Evolutionary conservation across 2,888 invertebrate genomes (phyloP).

Genomic region (Caenorhabditis sp.): DNA sequence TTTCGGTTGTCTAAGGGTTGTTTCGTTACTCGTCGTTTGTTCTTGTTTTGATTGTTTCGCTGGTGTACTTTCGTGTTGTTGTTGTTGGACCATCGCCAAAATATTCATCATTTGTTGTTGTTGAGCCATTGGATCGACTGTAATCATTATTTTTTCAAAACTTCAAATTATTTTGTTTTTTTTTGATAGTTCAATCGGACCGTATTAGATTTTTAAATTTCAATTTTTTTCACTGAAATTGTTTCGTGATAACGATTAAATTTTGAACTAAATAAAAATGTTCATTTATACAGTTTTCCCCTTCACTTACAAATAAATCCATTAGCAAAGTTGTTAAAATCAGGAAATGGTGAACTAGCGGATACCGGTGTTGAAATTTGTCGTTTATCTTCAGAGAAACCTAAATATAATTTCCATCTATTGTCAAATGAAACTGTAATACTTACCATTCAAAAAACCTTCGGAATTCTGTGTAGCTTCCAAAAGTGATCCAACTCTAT

Average conservation of each 20-base stretch:
- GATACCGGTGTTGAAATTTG: constrained; percentile 24
- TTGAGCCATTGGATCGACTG: constrained; percentile 30
- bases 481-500: constrained; percentile 16
- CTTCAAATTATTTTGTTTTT: neutral
- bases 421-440: no score
- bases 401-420: no score
- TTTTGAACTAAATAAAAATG: neutral
- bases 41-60: constrained; percentile 9
- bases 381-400: constrained; percentile 15
- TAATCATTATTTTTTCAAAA: neutral
- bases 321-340: constrained; percentile 28
- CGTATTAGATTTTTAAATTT: no score
- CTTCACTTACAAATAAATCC: constrained; percentile 24
- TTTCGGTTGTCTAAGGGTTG: neutral
- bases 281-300: neutral
- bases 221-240: no score
- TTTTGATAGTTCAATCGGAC: neutral
- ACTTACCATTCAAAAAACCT: neutral
- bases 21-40: constrained; percentile 15
- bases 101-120: constrained; percentile 40
- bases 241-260: no score
- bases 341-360: constrained; percentile 26
- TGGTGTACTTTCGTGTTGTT: constrained; percentile 7
- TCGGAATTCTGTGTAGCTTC: neutral
- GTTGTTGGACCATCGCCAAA: constrained; percentile 26